Evolutionary conservation across 37 sponge, comb jelly and placozoan genomes (phyloP), one percentile per base, ranked within the genome.

Genomic region (Mnemiopsis leidyi): DNA sequence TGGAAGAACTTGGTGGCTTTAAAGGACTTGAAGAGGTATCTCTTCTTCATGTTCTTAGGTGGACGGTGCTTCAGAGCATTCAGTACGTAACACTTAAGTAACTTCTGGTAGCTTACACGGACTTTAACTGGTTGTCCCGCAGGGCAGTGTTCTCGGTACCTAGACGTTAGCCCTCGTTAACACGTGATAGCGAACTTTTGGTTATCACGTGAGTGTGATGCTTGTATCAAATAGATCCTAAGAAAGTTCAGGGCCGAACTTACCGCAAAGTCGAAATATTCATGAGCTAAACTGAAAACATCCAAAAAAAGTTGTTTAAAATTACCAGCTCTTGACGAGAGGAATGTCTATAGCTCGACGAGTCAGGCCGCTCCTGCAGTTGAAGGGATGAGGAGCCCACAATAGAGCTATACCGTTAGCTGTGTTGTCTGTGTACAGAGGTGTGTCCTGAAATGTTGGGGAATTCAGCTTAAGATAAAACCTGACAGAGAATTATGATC

Each of bases 1-100:
- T 99, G 99, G 95, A 99, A 99, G 93, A 99, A 99, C 95, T 99
- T 99, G 34, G 99, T 99, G 0, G 96, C 76, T 93, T 96, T 95
- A 96, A 99, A 99, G 23, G 99, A 97, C 16, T 95, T 95, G 92
- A 99, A 99, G 40, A 99, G 95, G 69, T 96, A 97, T 94, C 97
- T 94, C 92, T 97, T 99, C 94, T 99, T 99, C 94, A 97, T 93
- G 36, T 97, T 97, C 76, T 97, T 99, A 69, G 99, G 99, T 26
- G 96, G 95, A 92, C 97, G 93, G 93, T 96, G 97, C 77, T 97
- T 97, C 68, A 99, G 95, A 24, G 99, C 96, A 75, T 97, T 99
- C 69, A 99, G 94, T 3, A 99, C 99, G 92, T 94, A 99, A 69
- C 95, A 94, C 92, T 99, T 99, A 48, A 99, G 95, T 31, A 99